A percentile compares a stretch with the other conserved stretches of the same genome.
Conservation (phyloP, 53 echinoderm and acorn worm species). For the Hippasteria phrygiana region DNA sequence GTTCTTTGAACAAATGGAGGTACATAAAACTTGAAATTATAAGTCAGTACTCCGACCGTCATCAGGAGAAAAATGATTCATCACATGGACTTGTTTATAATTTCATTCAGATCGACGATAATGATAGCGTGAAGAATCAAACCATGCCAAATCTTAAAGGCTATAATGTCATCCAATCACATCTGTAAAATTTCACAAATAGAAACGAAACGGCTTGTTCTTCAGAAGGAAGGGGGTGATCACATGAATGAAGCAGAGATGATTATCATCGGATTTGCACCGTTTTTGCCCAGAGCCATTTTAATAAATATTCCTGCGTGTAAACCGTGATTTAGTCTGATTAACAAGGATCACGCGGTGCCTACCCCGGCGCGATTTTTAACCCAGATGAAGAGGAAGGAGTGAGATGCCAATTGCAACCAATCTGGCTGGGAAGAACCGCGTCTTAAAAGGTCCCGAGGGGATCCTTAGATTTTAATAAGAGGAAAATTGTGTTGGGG, state of each 20-base stretch:
- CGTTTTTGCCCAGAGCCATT: conserved; percentile 6
- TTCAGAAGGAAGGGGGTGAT: neutral
- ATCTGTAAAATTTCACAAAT: too few species aligned
- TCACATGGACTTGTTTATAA: too few species aligned
- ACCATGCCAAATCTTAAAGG: too few species aligned
- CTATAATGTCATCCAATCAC: too few species aligned
- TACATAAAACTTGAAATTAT: too few species aligned
- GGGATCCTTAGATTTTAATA: neutral
- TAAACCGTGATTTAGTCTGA: conserved; percentile 26
- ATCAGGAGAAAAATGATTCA: too few species aligned
- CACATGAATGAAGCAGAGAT: neutral
- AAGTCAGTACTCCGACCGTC: too few species aligned
- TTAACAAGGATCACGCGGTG: neutral
- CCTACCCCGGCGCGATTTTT: neutral
- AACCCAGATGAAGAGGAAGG: conserved; percentile 19
- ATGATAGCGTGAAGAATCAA: too few species aligned
- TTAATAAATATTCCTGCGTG: conserved; percentile 20
- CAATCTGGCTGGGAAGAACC: neutral
- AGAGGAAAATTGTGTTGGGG: conserved; percentile 19
- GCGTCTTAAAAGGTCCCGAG: neutral
- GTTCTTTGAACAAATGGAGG: too few species aligned
- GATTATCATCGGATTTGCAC: conserved; percentile 27
- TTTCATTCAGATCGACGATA: too few species aligned
- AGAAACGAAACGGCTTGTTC: too few species aligned
- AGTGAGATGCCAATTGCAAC: neutral